Percentiles rank a stretch among this genome's conserved stretches.
Conservation (phyloP, 2,113 vertebrate species). For the Scartelaos histophorus region DNA sequence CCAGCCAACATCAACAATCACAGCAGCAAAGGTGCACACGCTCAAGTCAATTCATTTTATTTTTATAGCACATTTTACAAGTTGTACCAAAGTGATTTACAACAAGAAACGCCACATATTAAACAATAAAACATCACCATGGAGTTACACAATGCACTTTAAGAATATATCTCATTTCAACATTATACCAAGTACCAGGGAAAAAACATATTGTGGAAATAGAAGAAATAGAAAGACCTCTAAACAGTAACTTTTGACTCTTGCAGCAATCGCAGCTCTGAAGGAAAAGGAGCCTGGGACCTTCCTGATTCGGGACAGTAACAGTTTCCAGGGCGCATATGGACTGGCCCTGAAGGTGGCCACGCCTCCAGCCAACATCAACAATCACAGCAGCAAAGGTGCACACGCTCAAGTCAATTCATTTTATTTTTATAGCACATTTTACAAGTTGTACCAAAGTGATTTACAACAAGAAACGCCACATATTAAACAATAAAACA, state of each 20-base stretch:
- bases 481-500: too few species aligned
- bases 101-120: too few species aligned
- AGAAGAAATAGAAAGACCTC: neutral
- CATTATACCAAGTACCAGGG: too few species aligned
- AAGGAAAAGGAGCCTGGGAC: constrained; percentile 86
- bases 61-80: too few species aligned
- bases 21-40: constrained; percentile 80
- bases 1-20: constrained; percentile 82
- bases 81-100: too few species aligned
- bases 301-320: constrained; percentile 91
- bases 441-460: too few species aligned
- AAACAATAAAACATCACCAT: too few species aligned
- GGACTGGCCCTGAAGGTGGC: constrained; percentile 90
- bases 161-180: too few species aligned
- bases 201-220: neutral
- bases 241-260: neutral
- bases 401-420: neutral
- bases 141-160: too few species aligned
- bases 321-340: constrained; percentile 92
- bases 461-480: too few species aligned
- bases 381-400: constrained; percentile 85
- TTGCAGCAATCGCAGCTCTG: constrained; percentile 83
- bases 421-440: too few species aligned
- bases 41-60: neutral
- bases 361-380: constrained; percentile 82